Percentiles rank a stretch among this genome's conserved stretches.
These are phyloP conservation scores for Symphodus melops DNA, from an alignment of 2,113 vertebrate genomes.

Conservation along the genomic window DNA sequence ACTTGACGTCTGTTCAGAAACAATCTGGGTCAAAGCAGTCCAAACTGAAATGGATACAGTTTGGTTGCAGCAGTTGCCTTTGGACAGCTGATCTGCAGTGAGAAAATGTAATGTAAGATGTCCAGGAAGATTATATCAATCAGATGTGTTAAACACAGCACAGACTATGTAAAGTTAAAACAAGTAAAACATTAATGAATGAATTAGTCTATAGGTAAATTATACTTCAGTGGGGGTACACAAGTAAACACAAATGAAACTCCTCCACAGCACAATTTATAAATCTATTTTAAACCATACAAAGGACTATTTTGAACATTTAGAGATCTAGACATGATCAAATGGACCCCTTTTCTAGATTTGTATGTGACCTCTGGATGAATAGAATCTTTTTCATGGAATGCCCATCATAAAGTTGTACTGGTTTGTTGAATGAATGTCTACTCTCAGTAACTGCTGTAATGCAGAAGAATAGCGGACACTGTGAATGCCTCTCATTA, in stretches of 20 bases:
- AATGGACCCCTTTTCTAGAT: not conserved
- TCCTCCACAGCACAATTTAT: too few relatives aligned
- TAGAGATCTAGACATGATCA: not conserved
- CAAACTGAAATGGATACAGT: slow-evolving; percentile 5
- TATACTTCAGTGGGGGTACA: too few relatives aligned
- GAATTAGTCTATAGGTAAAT: too few relatives aligned
- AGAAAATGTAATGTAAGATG: not conserved
- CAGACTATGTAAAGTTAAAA: not conserved
- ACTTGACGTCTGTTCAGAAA: not conserved
- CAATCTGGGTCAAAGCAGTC: not conserved
- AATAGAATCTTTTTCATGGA: not conserved
- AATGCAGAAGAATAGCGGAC: slow-evolving; percentile 52
- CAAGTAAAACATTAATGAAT: too few relatives aligned
- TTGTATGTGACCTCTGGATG: not conserved
- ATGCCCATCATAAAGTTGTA: not conserved
- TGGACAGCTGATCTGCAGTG: slow-evolving; percentile 6
- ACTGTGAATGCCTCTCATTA: slow-evolving; percentile 60
- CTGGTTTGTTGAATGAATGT: slow-evolving; percentile 54
- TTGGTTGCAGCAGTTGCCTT: not conserved
- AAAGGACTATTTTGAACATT: not conserved
- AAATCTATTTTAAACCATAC: too few relatives aligned
- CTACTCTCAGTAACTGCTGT: slow-evolving; percentile 63
- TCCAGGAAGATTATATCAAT: not conserved
- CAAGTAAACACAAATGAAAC: too few relatives aligned
- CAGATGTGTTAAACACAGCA: not conserved